Conservation (phyloP, 92 coral and sea anemone species). For the Palythoa caribaeorum region DNA sequence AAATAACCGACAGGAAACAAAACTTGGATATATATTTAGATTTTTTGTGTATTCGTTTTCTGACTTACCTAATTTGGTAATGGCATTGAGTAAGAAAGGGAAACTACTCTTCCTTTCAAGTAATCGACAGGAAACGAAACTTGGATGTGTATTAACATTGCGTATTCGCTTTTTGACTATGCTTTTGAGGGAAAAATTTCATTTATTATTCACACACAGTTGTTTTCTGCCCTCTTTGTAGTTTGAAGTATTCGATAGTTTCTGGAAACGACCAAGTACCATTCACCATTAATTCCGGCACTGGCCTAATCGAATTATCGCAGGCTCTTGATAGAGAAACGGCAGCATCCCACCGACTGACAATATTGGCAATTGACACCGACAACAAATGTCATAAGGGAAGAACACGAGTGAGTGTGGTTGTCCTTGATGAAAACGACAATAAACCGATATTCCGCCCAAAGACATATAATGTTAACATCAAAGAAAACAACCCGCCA, state of each 20-base stretch:
- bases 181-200: background rate
- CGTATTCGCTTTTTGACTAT: background rate
- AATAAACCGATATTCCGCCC: slow-evolving; percentile 56
- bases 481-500: slow-evolving; percentile 69
- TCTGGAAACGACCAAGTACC: slow-evolving; percentile 62
- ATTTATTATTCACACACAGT: background rate
- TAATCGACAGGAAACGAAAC: too few species aligned
- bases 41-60: too few species aligned
- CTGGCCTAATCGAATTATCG: slow-evolving; percentile 61
- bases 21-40: too few species aligned
- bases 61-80: too few species aligned
- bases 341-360: slow-evolving; percentile 64
- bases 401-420: slow-evolving; percentile 73
- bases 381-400: slow-evolving; percentile 83
- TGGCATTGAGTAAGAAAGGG: too few species aligned
- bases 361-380: slow-evolving; percentile 65
- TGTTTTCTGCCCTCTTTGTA: slow-evolving; percentile 22
- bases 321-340: slow-evolving; percentile 67
- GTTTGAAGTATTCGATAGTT: slow-evolving; percentile 71
- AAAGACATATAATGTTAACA: slow-evolving; percentile 44
- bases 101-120: too few species aligned
- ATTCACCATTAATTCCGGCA: slow-evolving; percentile 57
- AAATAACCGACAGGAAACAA: too few species aligned
- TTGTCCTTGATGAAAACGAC: slow-evolving; percentile 73
- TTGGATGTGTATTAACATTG: background rate